Evolutionary conservation across 2,888 invertebrate species (phyloP).

Genomic region (Proisotoma minuta): DNA sequence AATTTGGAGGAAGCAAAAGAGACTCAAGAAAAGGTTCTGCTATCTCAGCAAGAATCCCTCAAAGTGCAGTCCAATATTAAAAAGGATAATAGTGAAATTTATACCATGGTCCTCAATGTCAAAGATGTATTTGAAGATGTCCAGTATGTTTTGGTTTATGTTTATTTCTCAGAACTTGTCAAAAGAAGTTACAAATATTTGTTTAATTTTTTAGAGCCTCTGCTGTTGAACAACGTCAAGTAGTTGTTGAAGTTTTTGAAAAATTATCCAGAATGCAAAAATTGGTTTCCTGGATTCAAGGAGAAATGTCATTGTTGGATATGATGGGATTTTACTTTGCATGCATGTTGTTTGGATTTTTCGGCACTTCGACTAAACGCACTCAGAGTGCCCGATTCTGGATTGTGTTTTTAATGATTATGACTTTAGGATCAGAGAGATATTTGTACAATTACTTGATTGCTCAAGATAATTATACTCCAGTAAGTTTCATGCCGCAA

Average conservation of each 20-base stretch:
- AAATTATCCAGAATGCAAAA: slow-evolving; percentile 57
- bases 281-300: slow-evolving; percentile 55
- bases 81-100: slow-evolving; percentile 49
- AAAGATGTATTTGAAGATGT: slow-evolving; percentile 50
- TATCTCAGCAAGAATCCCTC: slow-evolving; percentile 51
- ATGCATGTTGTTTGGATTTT: slow-evolving; percentile 55
- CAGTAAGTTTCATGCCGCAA: slow-evolving; percentile 24
- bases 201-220: slow-evolving; percentile 51
- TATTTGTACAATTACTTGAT: slow-evolving; percentile 43
- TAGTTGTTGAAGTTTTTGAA: slow-evolving; percentile 58
- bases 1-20: slow-evolving; percentile 54
- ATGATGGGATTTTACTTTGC: slow-evolving; percentile 59
- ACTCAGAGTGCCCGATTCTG: slow-evolving; percentile 58
- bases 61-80: slow-evolving; percentile 50
- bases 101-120: slow-evolving; percentile 49
- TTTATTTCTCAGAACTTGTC: not conserved
- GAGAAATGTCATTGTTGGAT: slow-evolving; percentile 63
- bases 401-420: slow-evolving; percentile 56
- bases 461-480: slow-evolving; percentile 14
- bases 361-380: slow-evolving; percentile 58
- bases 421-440: slow-evolving; percentile 56
- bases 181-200: not conserved
- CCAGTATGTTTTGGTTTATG: slow-evolving; percentile 37
- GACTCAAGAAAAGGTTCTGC: slow-evolving; percentile 55
- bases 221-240: slow-evolving; percentile 57